Percentiles rank a stretch among this genome's conserved stretches.
Evolutionary conservation across 53 echinoderm and acorn worm species (phyloP).

Genomic region (Apostichopus leukothele): DNA sequence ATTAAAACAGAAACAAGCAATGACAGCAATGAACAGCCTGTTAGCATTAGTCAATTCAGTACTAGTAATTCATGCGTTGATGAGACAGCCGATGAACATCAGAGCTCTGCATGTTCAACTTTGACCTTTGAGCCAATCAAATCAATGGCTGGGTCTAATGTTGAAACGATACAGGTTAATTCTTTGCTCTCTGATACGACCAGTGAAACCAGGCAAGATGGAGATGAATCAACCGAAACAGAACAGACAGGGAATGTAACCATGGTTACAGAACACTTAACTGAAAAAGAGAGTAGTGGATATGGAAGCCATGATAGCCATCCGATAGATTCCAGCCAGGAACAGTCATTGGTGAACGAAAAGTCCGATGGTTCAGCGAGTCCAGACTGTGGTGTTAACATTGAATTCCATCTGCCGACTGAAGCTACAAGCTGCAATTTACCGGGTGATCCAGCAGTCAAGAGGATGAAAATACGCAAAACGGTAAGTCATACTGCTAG

Average conservation of each 20-base stretch:
- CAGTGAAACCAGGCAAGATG: neutral
- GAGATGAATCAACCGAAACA: neutral
- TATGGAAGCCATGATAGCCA: slow-evolving; percentile 38
- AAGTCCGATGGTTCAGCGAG: neutral
- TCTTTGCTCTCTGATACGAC: neutral
- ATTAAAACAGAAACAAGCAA: neutral
- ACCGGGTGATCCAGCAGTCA: neutral
- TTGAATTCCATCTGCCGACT: too few relatives aligned
- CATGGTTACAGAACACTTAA: slow-evolving; percentile 4
- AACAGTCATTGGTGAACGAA: neutral
- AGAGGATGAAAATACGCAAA: slow-evolving; percentile 12
- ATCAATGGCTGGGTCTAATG: neutral
- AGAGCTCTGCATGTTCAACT: neutral
- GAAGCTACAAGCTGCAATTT: neutral
- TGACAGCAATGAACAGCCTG: neutral
- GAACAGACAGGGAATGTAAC: neutral
- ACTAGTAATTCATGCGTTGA: neutral
- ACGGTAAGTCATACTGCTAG: neutral
- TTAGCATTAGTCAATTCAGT: neutral
- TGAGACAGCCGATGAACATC: neutral
- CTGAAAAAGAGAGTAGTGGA: slow-evolving; percentile 44
- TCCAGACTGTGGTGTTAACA: neutral
- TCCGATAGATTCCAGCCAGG: slow-evolving; percentile 25
- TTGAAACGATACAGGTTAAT: neutral
- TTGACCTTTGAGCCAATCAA: neutral